These are phyloP conservation scores for Drosophila paracracens DNA, from an alignment of 2,888 invertebrate genomes.

Conservation along the genomic window DNA sequence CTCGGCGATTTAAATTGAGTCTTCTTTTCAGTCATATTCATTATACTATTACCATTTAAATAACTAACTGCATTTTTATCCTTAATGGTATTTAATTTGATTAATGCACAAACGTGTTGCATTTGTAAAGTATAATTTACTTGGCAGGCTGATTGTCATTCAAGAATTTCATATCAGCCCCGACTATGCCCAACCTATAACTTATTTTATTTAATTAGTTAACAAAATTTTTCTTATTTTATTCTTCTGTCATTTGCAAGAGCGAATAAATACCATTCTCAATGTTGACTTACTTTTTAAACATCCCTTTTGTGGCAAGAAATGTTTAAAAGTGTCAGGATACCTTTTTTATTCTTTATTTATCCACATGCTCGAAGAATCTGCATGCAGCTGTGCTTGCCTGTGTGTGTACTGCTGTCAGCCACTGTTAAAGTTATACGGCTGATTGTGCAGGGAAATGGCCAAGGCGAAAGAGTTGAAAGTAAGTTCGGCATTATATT, in stretches of 20 bases:
- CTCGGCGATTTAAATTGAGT: background rate
- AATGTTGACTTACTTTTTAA: slow-evolving; percentile 8
- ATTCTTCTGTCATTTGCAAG: background rate
- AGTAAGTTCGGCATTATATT: slow-evolving; percentile 12
- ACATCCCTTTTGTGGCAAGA: slow-evolving; percentile 2
- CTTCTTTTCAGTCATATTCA: background rate
- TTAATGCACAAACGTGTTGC: background rate
- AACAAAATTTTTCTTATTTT: background rate
- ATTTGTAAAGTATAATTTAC: background rate
- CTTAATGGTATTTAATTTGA: background rate
- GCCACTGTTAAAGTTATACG: slow-evolving; percentile 65
- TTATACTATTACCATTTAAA: background rate
- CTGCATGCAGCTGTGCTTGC: slow-evolving; percentile 28
- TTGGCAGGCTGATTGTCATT: background rate
- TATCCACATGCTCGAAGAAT: slow-evolving; percentile 38
- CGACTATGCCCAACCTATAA: background rate
- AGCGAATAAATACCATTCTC: background rate
- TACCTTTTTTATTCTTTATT: slow-evolving; percentile 29
- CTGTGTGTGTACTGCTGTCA: slow-evolving; percentile 40
- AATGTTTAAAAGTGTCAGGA: slow-evolving; percentile 22
- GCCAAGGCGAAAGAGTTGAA: slow-evolving; percentile 30
- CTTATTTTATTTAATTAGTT: background rate
- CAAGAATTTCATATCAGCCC: background rate
- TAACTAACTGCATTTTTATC: background rate
- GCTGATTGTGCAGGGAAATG: slow-evolving; percentile 73